phyloP scores from a whole-genome alignment of 2,888 invertebrate species.

The Cheilosia soror region DNA sequence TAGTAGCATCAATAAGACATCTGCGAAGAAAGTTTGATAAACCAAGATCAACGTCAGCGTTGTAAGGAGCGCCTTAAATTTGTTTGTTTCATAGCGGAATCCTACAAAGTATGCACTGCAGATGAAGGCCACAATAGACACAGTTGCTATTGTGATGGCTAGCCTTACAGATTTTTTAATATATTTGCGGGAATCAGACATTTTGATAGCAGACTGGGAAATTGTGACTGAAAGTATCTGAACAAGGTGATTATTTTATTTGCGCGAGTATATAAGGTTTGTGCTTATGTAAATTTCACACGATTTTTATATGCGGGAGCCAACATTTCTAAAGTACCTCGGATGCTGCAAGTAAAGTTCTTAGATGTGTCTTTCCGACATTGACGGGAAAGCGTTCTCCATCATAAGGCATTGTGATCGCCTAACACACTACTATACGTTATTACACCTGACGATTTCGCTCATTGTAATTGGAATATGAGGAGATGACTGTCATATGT shows the following conservation, averaged over 20 bases:
- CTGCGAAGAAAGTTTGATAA: slow-evolving; percentile 77
- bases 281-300: too few relatives aligned
- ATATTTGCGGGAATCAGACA: slow-evolving; percentile 11
- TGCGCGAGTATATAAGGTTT: too few relatives aligned
- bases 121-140: slow-evolving; percentile 2
- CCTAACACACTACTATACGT: too few relatives aligned
- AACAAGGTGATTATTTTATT: neutral
- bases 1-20: slow-evolving; percentile 76
- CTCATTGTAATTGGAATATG: too few relatives aligned
- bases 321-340: too few relatives aligned
- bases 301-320: too few relatives aligned
- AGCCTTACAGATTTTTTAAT: neutral
- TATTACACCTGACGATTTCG: too few relatives aligned
- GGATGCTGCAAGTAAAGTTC: too few relatives aligned
- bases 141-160: neutral
- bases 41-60: slow-evolving; percentile 75
- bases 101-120: slow-evolving; percentile 60
- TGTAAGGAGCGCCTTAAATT: slow-evolving; percentile 76
- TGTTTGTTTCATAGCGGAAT: slow-evolving; percentile 76
- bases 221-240: neutral
- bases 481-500: too few relatives aligned
- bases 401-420: too few relatives aligned
- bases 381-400: too few relatives aligned
- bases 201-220: neutral
- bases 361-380: too few relatives aligned